Evolutionary conservation across 2,888 invertebrate genomes (phyloP), one percentile per base, ranked within the genome.

Genomic region (Caenorhabditis parvicauda): DNA sequence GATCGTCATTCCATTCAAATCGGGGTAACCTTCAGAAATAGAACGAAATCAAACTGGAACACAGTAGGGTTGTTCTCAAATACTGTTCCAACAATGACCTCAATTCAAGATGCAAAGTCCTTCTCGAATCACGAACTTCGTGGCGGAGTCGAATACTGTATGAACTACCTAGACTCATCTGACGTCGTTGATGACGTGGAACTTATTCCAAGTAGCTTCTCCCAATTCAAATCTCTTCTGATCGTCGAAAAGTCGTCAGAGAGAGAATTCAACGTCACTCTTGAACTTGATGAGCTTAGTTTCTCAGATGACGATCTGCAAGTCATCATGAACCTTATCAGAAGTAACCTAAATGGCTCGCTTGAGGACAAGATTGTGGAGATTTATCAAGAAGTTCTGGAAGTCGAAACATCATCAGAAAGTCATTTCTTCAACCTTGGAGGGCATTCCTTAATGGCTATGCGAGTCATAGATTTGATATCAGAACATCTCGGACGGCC

Each of bases 401-500:
- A 38, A 0, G 7, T 39, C 0, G n/a, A 47, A 17, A 27, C 68
- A 7, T 32, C 38, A 2, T 32, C 42, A 2, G 44, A 61, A 7
- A 27, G 48, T 2, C 67, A 76, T 44, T 76, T 76, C 42, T 76
- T 76, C 49, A 50, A 57, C 4, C 12, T 51, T 19, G 76, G 76
- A n/a, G 72, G 73, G 0, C 68, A 76, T 46, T 76, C 76, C 2
- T 46, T 76, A 7, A 39, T 54, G 14, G 76, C 76, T 7, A 62
- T 67, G 46, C 55, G 58, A 29, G 24, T 72, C 14, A 61, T 62
- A 2, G 53, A 63, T 45, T 28, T 32, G 14, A 29, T 75, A 7
- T 43, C 54, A 12, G 50, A 59, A 5, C 17, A 49, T 19, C 27
- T 67, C 7, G 37, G 28, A 35, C 48, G 55, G 2, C 46, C 51